Conservation (phyloP, 2,797 vertebrate species). For the Esox masquinongy region DNA sequence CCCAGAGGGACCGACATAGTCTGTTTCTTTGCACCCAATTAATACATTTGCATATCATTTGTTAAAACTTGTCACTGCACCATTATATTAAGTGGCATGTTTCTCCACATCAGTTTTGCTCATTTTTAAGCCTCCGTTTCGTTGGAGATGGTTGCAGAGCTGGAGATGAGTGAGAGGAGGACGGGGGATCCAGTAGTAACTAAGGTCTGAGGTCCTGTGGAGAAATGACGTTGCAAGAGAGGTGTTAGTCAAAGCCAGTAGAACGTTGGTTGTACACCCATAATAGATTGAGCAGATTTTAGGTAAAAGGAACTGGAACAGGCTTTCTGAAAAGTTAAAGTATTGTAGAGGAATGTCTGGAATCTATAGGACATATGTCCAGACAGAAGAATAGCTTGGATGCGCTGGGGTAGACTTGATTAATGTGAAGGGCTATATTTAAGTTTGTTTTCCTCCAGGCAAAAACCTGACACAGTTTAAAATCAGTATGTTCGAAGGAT, state of each 20-base stretch:
- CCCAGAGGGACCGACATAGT: constrained; percentile 25
- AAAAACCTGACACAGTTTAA: no score
- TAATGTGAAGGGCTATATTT: neutral
- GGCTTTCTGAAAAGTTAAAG: no score
- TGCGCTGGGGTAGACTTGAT: neutral
- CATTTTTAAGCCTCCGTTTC: neutral
- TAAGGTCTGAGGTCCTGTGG: neutral
- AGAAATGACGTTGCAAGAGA: neutral
- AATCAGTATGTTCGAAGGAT: no score
- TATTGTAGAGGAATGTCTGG: no score
- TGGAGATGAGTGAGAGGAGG: constrained; percentile 9
- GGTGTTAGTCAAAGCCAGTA: no score
- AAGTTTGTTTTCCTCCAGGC: neutral
- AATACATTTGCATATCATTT: constrained; percentile 44
- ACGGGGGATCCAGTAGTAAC: neutral
- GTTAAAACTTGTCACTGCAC: constrained; percentile 33
- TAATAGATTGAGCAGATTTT: no score
- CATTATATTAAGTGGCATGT: constrained; percentile 46
- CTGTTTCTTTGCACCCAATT: neutral
- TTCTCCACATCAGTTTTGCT: neutral
- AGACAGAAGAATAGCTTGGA: neutral
- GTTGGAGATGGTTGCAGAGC: constrained; percentile 13
- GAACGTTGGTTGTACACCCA: no score
- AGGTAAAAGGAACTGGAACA: no score
- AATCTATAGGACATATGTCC: neutral